Base-by-base conservation (phyloP, 2,113 vertebrate genomes). In the Piprites chloris region DNA sequence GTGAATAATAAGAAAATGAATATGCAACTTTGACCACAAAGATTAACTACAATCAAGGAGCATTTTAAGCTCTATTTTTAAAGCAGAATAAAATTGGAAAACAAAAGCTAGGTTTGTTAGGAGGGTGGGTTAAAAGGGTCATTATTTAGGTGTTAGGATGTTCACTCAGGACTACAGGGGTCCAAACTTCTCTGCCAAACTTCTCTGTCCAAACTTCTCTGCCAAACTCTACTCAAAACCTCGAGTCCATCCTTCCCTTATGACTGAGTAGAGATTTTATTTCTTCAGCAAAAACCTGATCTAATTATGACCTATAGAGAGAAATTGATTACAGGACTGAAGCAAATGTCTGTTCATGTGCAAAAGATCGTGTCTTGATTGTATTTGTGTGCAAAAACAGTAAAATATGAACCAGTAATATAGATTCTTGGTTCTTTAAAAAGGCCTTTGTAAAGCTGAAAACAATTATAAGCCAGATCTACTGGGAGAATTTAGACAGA, bases 391-490 rank as follows among this genome's bases (percentile, higher is more conserved):
- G 35, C 39, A 86, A 86, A 95, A 87, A 44, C 33, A 76, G 20
- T 73, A 94, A 84, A 93, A 92, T 77, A 24, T 0, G 2, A 95
- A 84, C 30, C 61, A 75, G 56, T 81, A 88, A 87, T 80, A 66
- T 27, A 41, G 30, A 65, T 85, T 90, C 44, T 85, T 75, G 20
- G 26, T 93, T 85, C 61, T 92, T 90, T 63, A 75, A 56, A 78
- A 85, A 71, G 72, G 24, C 22, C 77, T 86, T 84, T 52, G 61
- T 85, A 95, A 96, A 96, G 61, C 88, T 96, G 88, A 93, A 95
- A 97, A 89, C 85, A 93, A 94, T 95, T 97, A 93, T 68, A 93
- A 95, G 52, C n/a, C 58, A 90, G 87, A 92, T 90, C 93, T 90
- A 67, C 62, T 84, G 88, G 87, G 92, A 96, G 73, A 93, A 90